A percentile compares a stretch with the other conserved stretches of the same genome.
Evolutionary conservation across 2,113 vertebrate genomes (phyloP).

Genomic region (Leptocoma aspasia): DNA sequence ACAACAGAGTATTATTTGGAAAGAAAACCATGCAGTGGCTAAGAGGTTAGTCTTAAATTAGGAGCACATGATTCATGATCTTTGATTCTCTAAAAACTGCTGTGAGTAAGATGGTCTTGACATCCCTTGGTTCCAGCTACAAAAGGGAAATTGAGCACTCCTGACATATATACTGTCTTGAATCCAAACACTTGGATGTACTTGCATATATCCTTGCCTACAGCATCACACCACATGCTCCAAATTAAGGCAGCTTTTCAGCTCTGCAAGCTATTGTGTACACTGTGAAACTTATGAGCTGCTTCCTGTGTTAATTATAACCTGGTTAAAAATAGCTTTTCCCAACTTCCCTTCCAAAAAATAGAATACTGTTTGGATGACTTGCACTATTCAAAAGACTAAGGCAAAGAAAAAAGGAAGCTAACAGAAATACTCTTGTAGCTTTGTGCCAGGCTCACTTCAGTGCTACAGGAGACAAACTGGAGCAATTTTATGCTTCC

Average conservation of each 20-base stretch:
- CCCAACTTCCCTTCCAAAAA: background rate
- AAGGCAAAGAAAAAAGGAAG: background rate
- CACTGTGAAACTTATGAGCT: background rate
- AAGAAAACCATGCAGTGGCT: background rate
- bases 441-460: background rate
- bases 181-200: fast-evolving
- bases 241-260: background rate
- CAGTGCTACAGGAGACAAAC: background rate
- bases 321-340: background rate
- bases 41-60: background rate
- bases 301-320: background rate
- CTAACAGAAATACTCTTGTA: background rate
- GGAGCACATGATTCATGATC: background rate
- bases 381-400: background rate
- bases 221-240: background rate
- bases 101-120: background rate
- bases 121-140: background rate
- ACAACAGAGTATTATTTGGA: background rate
- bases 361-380: background rate
- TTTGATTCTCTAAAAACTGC: background rate
- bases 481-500: background rate
- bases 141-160: background rate
- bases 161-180: background rate
- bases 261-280: background rate
- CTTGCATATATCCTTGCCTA: background rate